Percentiles rank a stretch among this genome's conserved stretches.
Conservation (phyloP, 1,140 invertebrate species). For the Lysiphlebus fabarum region DNA sequence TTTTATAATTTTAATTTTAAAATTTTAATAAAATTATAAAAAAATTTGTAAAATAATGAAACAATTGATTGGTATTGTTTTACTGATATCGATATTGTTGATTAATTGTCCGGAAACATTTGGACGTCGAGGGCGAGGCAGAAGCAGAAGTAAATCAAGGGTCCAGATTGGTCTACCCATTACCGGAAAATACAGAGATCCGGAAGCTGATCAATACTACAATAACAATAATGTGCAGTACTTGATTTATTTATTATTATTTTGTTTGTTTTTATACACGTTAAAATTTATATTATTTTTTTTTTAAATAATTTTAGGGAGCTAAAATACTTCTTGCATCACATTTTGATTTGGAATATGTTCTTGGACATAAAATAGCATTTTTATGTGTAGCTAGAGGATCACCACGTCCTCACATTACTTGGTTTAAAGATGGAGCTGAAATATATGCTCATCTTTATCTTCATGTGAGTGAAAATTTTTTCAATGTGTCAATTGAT, state of each 20-base stretch:
- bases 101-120: constrained; percentile 40
- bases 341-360: constrained; percentile 91
- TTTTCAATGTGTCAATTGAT: constrained; percentile 13
- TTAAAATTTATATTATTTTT: neutral
- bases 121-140: constrained; percentile 61
- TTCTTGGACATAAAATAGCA: constrained; percentile 87
- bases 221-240: constrained; percentile 79
- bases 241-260: constrained; percentile 11
- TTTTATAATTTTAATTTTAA: too few relatives aligned
- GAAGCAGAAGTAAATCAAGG: constrained; percentile 69
- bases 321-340: constrained; percentile 87
- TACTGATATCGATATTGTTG: constrained; percentile 46
- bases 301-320: constrained; percentile 60
- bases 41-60: constrained; percentile 29
- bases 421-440: constrained; percentile 89
- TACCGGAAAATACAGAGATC: constrained; percentile 81
- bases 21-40: too few relatives aligned
- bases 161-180: constrained; percentile 80
- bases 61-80: constrained; percentile 30
- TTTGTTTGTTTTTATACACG: neutral
- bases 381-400: constrained; percentile 86
- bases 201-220: constrained; percentile 82
- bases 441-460: constrained; percentile 86
- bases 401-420: constrained; percentile 79
- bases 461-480: constrained; percentile 75